A percentile compares a stretch with the other conserved stretches of the same genome.
Evolutionary conservation across 1,140 invertebrate species (phyloP).

Genomic region (Trinorchestia longiramus): DNA sequence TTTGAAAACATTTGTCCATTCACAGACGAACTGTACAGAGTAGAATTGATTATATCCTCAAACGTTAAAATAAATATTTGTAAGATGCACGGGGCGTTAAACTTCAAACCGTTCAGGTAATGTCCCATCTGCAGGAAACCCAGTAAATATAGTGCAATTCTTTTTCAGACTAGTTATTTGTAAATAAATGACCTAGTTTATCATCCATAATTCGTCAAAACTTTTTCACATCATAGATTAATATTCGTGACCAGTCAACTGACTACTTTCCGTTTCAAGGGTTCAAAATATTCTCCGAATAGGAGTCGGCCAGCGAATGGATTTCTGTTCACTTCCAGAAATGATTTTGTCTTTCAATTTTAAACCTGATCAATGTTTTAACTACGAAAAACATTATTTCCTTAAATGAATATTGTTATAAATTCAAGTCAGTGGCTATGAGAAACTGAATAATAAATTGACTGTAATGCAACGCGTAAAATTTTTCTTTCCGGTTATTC

Average conservation of each 20-base stretch:
- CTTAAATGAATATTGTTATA: not conserved
- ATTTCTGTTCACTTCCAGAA: not conserved
- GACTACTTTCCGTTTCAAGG: not conserved
- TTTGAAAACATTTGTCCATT: not conserved
- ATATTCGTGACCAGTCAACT: not conserved
- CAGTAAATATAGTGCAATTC: not conserved
- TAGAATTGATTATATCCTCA: not conserved
- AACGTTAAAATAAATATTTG: too few species aligned
- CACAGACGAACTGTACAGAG: not conserved
- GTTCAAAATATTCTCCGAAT: not conserved
- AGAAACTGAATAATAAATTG: not conserved
- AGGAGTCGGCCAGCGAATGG: not conserved
- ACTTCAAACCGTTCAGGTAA: not conserved
- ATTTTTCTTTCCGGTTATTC: not conserved
- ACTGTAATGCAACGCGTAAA: not conserved
- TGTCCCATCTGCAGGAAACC: not conserved
- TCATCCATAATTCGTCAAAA: not conserved
- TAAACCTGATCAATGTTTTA: not conserved
- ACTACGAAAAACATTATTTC: not conserved
- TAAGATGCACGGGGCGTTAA: too few species aligned
- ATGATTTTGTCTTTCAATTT: not conserved
- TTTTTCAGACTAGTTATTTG: not conserved
- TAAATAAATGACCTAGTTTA: not conserved
- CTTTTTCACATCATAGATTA: not conserved
- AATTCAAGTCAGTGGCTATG: not conserved